Conservation (phyloP, 2,888 invertebrate species). For the Ctena decussata region DNA sequence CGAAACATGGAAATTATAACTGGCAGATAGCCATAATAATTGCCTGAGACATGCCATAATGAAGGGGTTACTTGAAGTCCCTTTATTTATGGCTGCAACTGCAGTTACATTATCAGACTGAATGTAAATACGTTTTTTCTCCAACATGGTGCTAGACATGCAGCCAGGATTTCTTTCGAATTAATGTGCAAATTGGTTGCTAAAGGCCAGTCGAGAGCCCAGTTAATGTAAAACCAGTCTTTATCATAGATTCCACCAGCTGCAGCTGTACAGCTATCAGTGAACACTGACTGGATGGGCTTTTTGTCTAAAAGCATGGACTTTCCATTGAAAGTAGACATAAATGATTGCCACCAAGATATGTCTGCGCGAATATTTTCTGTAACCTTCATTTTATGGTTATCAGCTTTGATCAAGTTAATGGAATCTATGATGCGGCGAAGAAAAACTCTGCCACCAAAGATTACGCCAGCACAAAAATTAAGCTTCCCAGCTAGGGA, state of each 20-base stretch:
- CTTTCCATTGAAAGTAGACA: constrained; percentile 22
- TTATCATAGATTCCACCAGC: constrained; percentile 26
- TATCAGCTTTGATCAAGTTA: background rate
- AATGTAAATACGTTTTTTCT: background rate
- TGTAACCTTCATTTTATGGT: constrained; percentile 19
- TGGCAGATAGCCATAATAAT: constrained; percentile 22
- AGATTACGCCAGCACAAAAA: background rate
- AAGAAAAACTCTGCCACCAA: background rate
- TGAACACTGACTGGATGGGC: background rate
- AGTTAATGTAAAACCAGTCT: constrained; percentile 28
- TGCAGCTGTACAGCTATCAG: constrained; percentile 18
- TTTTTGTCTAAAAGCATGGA: constrained; percentile 2
- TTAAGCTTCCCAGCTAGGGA: background rate
- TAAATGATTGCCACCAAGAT: constrained; percentile 23
- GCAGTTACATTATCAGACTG: constrained; percentile 8
- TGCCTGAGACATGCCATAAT: background rate
- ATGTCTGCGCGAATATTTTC: constrained; percentile 12
- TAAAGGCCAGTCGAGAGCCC: constrained; percentile 15
- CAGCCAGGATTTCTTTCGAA: constrained; percentile 20
- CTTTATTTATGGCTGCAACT: constrained; percentile 5
- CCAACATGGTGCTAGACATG: background rate
- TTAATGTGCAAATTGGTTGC: constrained; percentile 12
- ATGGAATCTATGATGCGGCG: background rate
- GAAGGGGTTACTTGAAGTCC: background rate
- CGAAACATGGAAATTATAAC: constrained; percentile 13